Evolutionary conservation across 2,113 vertebrate genomes (phyloP), one percentile per base, ranked within the genome.

Genomic region (Axis porcinus): DNA sequence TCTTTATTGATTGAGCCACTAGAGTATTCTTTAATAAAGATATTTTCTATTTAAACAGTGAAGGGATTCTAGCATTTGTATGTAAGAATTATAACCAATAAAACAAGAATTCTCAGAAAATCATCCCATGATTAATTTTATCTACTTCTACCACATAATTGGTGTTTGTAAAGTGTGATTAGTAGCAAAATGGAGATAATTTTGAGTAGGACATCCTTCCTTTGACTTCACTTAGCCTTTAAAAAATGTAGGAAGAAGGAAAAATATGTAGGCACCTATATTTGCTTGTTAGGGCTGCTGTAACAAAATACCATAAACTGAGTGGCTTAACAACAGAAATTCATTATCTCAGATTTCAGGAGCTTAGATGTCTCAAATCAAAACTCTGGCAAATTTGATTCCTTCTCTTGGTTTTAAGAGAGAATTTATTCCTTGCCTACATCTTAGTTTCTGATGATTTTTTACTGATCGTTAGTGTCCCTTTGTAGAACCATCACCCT

Each of bases 401-500:
- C 5, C 28, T 64, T 70, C 47, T 40, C 19, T 12, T 3, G 10
- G 67, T 17, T 40, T 6, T 52, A 16, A 70, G 28, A 17, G 27
- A 70, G 7, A 54, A 90, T 50, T 10, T 79, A 27, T 74, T 27
- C 30, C 3, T 11, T 4, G 5, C 4, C 45, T 30, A 12, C 54
- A 28, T 36, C 55, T 36, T 23, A 30, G 16, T 13, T 54, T 81
- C 8, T 67, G 6, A 23, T 36, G 6, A 5, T 57, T 67, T 45
- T 5, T 4, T 17, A 10, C 4, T 19, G 6, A 7, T 64, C 17
- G 2, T 40, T 27, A 1, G 2, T 25, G 19, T 25, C 50, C 4
- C 23, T 13, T 62, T 60, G 27, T 1, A 60, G 74, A 91, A 60
- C 3, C 6, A 25, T 27, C 28, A 45, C 25, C 8, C 13, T 43